Evolutionary conservation across 2,888 invertebrate species (phyloP), one percentile per base, ranked within the genome.

Genomic region (Agapostemon virescens): DNA sequence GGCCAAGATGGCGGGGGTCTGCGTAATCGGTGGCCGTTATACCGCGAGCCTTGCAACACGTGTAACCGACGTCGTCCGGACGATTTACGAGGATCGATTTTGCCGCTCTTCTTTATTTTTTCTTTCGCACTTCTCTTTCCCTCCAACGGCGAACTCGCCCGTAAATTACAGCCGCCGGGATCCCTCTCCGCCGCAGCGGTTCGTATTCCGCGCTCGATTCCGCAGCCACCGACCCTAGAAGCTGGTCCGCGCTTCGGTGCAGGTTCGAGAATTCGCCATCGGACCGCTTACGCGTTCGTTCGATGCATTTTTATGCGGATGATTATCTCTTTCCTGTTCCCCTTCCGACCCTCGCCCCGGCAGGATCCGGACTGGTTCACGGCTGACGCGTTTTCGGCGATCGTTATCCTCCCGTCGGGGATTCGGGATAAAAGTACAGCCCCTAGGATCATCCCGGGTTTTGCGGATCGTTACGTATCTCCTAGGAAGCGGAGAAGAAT

Each of bases 291-390:
- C 83, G 85, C 77, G 80, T 71, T 83, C 86, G 83, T 70, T 84
- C 86, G 86, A 85, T 85, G 85, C 86, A 84, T 86, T 85, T 85
- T 86, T 86, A 86, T 86, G 85, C 79, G 74, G 73, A 81, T 79
- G 84, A 84, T 86, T 84, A 86, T 83, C 84, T 78, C 78, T 66
- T 77, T 69, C 71, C 75, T 66, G 61, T 70, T 72, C 72, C 38
- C 74, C 5, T 67, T 23, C 45, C 67, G 40, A 15, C 42, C 70
- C 13, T 26, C 20, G 26, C 26, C 45, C 15, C 9, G 23, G 5
- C 52, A 30, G 69, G 68, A 72, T 76, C 71, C 75, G 49, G 55
- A 45, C 49, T n/a, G 4, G 77, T 73, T 73, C 79, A 69, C 78
- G 78, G 69, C 69, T 49, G 69, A 78, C 55, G 67, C 49, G 49